These are phyloP conservation scores for Pocillopora verrucosa DNA, from an alignment of 64 coral and sea anemone species.

Conservation along the genomic window DNA sequence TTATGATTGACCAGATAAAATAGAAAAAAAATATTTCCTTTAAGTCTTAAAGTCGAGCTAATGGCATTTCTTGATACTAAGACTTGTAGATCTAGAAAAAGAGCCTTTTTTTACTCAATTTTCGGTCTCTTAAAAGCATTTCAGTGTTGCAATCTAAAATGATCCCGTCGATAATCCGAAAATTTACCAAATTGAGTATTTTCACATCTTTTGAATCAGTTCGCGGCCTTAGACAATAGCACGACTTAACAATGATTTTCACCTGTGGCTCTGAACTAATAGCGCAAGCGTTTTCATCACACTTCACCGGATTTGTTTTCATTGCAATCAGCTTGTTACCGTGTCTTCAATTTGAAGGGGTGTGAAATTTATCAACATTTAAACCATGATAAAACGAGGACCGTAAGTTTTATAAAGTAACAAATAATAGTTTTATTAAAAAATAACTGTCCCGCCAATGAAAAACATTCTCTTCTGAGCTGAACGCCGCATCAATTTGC, in stretches of 20 bases:
- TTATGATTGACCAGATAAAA: too few species aligned
- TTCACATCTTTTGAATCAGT: not conserved
- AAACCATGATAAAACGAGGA: not conserved
- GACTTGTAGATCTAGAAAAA: not conserved
- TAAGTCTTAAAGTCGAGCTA: too few species aligned
- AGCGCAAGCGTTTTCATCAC: conserved; percentile 6
- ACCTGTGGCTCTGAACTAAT: not conserved
- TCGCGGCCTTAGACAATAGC: not conserved
- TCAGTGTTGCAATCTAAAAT: not conserved
- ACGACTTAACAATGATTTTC: not conserved
- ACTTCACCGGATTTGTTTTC: conserved; percentile 13
- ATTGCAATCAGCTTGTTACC: not conserved
- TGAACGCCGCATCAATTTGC: not conserved
- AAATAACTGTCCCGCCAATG: not conserved
- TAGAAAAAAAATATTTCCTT: too few species aligned
- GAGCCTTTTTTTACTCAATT: not conserved
- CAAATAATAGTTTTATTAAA: not conserved
- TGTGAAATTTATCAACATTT: not conserved
- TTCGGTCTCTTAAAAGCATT: not conserved
- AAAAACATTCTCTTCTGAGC: not conserved
- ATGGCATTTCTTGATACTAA: too few species aligned
- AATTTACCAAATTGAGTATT: not conserved
- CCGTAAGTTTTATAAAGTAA: not conserved
- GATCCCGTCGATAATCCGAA: not conserved
- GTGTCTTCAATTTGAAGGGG: not conserved